phyloP scores from a whole-genome alignment of 2,888 invertebrate species.

The Idaea straminata region DNA sequence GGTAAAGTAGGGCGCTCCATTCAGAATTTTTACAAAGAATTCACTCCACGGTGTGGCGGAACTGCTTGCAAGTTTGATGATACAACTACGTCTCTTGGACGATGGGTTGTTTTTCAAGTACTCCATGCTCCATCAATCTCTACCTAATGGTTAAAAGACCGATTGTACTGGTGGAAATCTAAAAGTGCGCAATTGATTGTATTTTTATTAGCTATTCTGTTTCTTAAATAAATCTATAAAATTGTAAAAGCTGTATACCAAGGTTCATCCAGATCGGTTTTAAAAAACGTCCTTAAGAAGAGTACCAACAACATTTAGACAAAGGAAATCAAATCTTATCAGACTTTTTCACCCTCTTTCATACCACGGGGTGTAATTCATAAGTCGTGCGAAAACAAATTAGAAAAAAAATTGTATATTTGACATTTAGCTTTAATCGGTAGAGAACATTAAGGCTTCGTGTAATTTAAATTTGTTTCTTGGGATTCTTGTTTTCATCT shows the following conservation, averaged over 20 bases:
- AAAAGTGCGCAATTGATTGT: too few relatives aligned
- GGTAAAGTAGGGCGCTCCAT: slow-evolving; percentile 37
- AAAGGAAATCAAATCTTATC: background rate
- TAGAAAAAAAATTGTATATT: background rate
- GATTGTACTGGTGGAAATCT: too few relatives aligned
- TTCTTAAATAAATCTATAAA: too few relatives aligned
- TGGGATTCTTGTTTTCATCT: too few relatives aligned
- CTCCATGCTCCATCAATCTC: background rate
- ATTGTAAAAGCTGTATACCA: too few relatives aligned
- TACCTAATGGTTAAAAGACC: too few relatives aligned
- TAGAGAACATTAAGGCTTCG: too few relatives aligned
- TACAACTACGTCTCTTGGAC: slow-evolving; percentile 21
- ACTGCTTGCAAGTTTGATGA: slow-evolving; percentile 37
- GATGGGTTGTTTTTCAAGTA: slow-evolving; percentile 20
- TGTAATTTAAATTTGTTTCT: too few relatives aligned
- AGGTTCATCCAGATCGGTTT: too few relatives aligned
- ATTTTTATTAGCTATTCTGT: too few relatives aligned
- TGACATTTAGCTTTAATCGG: background rate
- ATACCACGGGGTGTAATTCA: too few relatives aligned
- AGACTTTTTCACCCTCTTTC: background rate
- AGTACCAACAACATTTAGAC: background rate
- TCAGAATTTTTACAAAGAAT: slow-evolving; percentile 35
- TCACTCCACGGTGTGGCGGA: slow-evolving; percentile 20
- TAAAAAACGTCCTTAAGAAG: background rate
- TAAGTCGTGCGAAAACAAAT: too few relatives aligned